Evolutionary conservation across 2,888 invertebrate species (phyloP).

Genomic region (Macrosiphum euphorbiae): DNA sequence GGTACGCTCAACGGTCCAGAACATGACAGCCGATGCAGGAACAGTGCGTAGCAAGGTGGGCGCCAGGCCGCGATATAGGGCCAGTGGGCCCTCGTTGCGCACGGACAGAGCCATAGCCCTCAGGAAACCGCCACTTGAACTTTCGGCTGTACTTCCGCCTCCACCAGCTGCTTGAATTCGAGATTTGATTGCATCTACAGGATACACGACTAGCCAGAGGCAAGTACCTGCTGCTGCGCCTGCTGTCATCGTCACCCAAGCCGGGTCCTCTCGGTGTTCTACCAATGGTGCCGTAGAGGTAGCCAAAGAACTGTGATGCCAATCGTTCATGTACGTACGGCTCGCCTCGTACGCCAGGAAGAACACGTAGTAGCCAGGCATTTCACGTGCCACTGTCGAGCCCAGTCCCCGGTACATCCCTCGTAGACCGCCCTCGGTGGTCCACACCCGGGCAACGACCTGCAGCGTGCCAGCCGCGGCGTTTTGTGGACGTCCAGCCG

Average conservation of each 20-base stretch:
- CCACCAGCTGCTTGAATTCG: constrained; percentile 79
- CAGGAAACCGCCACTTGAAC: constrained; percentile 4
- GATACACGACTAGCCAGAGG: constrained; percentile 94
- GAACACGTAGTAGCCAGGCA: constrained; percentile 99
- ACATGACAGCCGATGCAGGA: constrained; percentile 95
- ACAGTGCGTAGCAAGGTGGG: constrained; percentile 95
- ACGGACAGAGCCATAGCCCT: constrained; percentile 74
- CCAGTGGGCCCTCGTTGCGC: constrained; percentile 80
- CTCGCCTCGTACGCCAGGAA: constrained; percentile 93
- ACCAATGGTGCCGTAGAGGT: not conserved
- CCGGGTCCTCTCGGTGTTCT: not conserved
- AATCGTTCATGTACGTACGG: not conserved
- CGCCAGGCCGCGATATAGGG: constrained; percentile 92
- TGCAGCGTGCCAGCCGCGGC: not conserved
- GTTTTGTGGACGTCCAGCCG: not conserved
- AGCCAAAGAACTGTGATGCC: not conserved
- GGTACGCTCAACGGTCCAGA: constrained; percentile 94
- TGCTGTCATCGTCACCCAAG: constrained; percentile 84
- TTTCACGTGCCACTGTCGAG: constrained; percentile 93
- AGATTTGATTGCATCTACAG: constrained; percentile 96
- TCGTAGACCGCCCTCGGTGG: constrained; percentile 74
- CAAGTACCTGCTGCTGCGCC: constrained; percentile 92
- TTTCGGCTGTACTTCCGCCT: not conserved
- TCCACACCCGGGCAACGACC: constrained; percentile 37
- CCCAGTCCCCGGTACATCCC: constrained; percentile 91